phyloP scores from a whole-genome alignment of 1,140 invertebrate species.

The Lasioglossum albipes region DNA sequence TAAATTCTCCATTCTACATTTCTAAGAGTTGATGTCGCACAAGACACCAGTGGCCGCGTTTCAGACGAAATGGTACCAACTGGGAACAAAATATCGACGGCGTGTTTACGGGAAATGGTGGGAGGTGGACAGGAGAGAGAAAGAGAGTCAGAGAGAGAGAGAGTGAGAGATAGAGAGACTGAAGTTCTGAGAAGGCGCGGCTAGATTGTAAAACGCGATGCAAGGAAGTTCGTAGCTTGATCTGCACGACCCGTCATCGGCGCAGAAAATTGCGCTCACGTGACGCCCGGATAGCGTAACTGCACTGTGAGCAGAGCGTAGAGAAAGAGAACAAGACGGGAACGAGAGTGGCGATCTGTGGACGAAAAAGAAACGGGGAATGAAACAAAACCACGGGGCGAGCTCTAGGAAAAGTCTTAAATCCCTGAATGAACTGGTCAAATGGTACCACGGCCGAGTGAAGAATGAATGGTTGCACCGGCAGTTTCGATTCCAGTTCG shows the following conservation, averaged over 20 bases:
- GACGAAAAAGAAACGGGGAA: conserved; percentile 38
- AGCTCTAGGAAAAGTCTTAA: conserved; percentile 66
- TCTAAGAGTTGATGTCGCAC: no score
- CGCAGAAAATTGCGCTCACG: conserved; percentile 64
- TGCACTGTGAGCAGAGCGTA: conserved; percentile 33
- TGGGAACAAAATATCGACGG: background rate
- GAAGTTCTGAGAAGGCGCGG: conserved; percentile 52
- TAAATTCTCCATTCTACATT: no score
- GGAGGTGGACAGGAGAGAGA: background rate
- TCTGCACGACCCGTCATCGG: conserved; percentile 60
- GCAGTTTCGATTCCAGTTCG: conserved; percentile 56
- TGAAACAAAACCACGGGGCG: conserved; percentile 58
- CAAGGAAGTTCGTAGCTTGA: conserved; percentile 52
- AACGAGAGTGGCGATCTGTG: conserved; percentile 7
- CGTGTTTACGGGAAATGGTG: background rate
- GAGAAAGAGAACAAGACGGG: conserved; percentile 25
- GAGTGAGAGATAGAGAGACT: background rate
- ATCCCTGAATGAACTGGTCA: conserved; percentile 66
- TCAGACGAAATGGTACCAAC: background rate
- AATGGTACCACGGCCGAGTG: conserved; percentile 51
- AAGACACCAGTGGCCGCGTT: background rate
- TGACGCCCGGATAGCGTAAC: conserved; percentile 59
- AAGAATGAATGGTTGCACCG: conserved; percentile 64
- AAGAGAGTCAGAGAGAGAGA: background rate
- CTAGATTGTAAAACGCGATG: conserved; percentile 58